A percentile compares a stretch with the other conserved stretches of the same genome.
These are phyloP conservation scores for Acrossocheilus wenchowensis DNA, from an alignment of 2,797 vertebrate genomes.

Conservation along the genomic window DNA sequence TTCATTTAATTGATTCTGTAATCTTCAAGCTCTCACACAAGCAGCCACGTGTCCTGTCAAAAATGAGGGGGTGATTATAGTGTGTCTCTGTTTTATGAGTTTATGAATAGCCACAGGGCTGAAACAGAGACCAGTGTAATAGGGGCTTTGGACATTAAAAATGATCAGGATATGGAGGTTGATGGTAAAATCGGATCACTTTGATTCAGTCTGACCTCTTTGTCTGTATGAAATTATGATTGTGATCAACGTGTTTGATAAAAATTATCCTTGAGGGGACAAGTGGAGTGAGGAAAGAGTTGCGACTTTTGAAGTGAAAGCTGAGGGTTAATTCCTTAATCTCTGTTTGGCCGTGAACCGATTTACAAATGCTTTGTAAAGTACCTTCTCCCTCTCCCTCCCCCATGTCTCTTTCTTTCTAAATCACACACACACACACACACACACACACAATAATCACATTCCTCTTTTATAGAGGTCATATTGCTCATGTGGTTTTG, in stretches of 20 bases:
- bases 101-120: not conserved
- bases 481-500: conserved; percentile 5
- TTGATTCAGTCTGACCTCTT: not conserved
- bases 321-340: conserved; percentile 70
- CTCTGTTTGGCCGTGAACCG: conserved; percentile 66
- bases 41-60: not conserved
- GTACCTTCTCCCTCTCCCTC: not conserved
- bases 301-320: conserved; percentile 59
- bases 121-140: not conserved
- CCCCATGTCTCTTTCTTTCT: not conserved
- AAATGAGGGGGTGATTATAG: not conserved
- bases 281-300: conserved; percentile 6
- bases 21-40: conserved; percentile 10
- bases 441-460: not conserved
- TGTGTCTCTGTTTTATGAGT: conserved; percentile 8
- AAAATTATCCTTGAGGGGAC: not conserved
- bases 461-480: not conserved
- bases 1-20: conserved; percentile 16
- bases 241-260: not conserved
- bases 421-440: not conserved
- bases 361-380: conserved; percentile 57
- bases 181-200: not conserved
- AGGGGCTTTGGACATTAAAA: not conserved
- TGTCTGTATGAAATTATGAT: not conserved
- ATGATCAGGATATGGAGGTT: not conserved